phyloP scores from a whole-genome alignment of 2,888 invertebrate genomes.

The Hetaerina titia region DNA sequence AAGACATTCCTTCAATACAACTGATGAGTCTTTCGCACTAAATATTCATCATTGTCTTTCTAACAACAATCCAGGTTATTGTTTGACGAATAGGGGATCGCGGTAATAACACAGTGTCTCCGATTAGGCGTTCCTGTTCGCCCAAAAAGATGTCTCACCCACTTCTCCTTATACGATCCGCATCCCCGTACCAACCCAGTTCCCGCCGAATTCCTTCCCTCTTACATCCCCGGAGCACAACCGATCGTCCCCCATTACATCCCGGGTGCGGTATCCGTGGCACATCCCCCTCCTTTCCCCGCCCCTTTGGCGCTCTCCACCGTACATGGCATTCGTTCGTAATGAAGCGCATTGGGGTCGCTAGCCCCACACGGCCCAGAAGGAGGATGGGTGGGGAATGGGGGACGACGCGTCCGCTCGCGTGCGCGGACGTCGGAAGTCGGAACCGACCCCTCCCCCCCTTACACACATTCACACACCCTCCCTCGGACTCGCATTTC shows the following conservation, averaged over 20 bases:
- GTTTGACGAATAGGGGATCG: not conserved
- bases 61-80: conserved; percentile 3
- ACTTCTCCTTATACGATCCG: not conserved
- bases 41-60: not conserved
- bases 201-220: conserved; percentile 17
- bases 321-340: conserved; percentile 65
- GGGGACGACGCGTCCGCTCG: not conserved
- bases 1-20: not conserved
- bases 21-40: not conserved
- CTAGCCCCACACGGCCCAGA: not conserved
- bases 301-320: conserved; percentile 2
- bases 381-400: not conserved
- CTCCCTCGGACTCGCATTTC: conserved; percentile 11
- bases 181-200: not conserved
- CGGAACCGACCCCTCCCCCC: not conserved
- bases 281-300: not conserved
- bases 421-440: conserved; percentile 61
- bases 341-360: conserved; percentile 65
- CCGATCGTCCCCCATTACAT: no score
- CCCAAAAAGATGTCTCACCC: not conserved
- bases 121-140: not conserved
- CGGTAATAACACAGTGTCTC: not conserved
- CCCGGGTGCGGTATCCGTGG: not conserved
- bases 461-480: no score
- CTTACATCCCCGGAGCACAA: not conserved